These are phyloP conservation scores for Drosophila prosaltans DNA, from an alignment of 1,140 invertebrate genomes.

Conservation along the genomic window DNA sequence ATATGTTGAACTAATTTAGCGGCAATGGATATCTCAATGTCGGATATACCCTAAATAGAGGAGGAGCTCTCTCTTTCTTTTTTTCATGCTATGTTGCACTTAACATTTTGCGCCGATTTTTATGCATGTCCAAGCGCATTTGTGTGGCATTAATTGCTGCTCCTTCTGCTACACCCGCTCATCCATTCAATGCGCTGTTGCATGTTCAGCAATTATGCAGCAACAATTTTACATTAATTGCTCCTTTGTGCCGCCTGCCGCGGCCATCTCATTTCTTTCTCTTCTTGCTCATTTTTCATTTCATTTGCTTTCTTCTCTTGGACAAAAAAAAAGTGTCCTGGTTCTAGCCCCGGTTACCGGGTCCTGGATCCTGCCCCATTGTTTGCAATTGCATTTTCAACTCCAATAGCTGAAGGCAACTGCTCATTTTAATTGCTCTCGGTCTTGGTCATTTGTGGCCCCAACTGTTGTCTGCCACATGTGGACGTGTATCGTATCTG, in stretches of 20 bases:
- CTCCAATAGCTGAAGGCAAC: conserved; percentile 20
- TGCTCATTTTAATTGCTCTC: conserved; percentile 67
- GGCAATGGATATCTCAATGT: background rate
- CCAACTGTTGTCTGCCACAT: background rate
- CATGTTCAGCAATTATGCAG: conserved; percentile 75
- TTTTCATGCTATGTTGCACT: conserved; percentile 48
- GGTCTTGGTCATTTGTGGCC: conserved; percentile 44
- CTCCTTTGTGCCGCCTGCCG: conserved; percentile 64
- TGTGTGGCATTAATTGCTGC: conserved; percentile 75
- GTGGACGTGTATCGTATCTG: background rate
- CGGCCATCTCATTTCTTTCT: conserved; percentile 24
- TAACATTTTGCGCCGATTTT: conserved; percentile 58
- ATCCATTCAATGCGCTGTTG: conserved; percentile 26
- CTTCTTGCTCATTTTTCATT: conserved; percentile 8
- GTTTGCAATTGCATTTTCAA: conserved; percentile 61
- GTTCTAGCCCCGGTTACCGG: conserved; percentile 20
- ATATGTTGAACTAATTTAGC: too few relatives aligned
- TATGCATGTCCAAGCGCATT: conserved; percentile 82
- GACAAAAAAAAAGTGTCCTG: background rate
- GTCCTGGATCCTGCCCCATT: conserved; percentile 21
- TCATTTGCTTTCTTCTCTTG: conserved; percentile 27
- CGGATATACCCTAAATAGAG: background rate
- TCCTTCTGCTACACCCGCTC: conserved; percentile 53
- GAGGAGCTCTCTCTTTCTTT: background rate
- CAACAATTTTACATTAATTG: conserved; percentile 76